Base-by-base conservation (phyloP, 2,113 vertebrate species). In the Polypterus bichir region DNA sequence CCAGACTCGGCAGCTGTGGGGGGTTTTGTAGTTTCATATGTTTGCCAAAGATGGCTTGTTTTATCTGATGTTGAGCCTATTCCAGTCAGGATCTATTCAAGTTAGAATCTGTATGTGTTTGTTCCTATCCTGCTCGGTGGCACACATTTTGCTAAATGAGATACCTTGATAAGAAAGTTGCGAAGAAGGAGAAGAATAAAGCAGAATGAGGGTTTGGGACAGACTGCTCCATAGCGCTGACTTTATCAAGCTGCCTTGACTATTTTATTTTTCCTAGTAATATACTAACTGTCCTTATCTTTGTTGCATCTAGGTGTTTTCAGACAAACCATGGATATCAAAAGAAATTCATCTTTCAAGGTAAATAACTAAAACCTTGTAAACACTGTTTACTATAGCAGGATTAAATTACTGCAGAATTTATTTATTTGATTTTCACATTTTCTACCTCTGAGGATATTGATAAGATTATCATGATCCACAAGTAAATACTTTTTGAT, bases 11-110 rank as follows among this genome's bases (percentile, higher is more conserved):
- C 68, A 74, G 75, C 68, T 61, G 3, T 61, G 60, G 71, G 62
- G 47, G 3, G 5, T 52, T 65, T 72, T 78, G 72, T 78, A 68
- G 72, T 78, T 79, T 76, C 59, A 71, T 74, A 62, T 44, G 47
- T 63, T 48, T 10, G 62, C 62, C 71, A 78, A 62, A 10, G 59
- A 57, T 62, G 9, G 75, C 81, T 86, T 84, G 77, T 73, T 64
- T 84, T 83, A 86, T 86, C 82, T 80, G 79, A 82, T 83, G 71
- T 59, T 77, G 72, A 83, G 81, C 78, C 51, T 78, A 71, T 68
- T 78, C 72, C 67, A 71, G 59, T 56, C 54, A 54, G 69, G 74
- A 82, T 80, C 80, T 69, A 81, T 76, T 78, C 75, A 78, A 74
- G 54, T 69, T 59, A 44, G 59, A 49, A 60, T 60, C 47, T 27